Base-by-base conservation (phyloP, 2,797 vertebrate genomes). In the Poecile montanus region DNA sequence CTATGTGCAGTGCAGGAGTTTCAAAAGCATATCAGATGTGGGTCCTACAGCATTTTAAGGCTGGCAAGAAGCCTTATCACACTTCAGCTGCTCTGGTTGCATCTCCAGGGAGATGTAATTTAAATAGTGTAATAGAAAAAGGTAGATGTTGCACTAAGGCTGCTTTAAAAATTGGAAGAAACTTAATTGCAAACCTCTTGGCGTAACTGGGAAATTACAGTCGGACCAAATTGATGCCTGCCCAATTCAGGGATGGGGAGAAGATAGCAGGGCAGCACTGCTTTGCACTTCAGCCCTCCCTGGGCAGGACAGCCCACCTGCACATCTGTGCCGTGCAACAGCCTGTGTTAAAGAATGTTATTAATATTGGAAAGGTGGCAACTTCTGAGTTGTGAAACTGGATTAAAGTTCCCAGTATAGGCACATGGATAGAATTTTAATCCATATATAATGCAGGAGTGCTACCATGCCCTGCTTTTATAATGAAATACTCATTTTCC, bases 71-170 rank as follows among this genome's bases (percentile, higher is more conserved):
- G 38, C 23, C 44, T 93, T 86, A 78, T 67, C 68, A 53, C 72
- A 68, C 66, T 81, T 58, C 83, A 94, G 61, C 58, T 93, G 62
- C 70, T 89, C 63, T 92, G 51, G 72, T 54, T 92, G 54, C 34
- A 73, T 89, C 53, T 88, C 32, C 27, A 81, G 47, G 62, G 70
- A 93, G 74, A 91, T 81, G 34, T 65, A 57, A 85, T 86, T 90
- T 80, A 74, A 89, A 63, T 42, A 71, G 13, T 22, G 10, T 73
- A 61, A 79, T 72, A 82, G 62, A 42, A 81, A 94, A 94, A 82
- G 47, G 79, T 82, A 45, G 76, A 44, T 66, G 47, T 82, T 89
- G 21, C 34, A 79, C 68, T 58, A 58, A 62, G 56, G 9, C 38
- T 57, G 15, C 26, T 70, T 85, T 62, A 85, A 83, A 88, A 85